These are phyloP conservation scores for Salmo trutta DNA, from an alignment of 2,797 vertebrate species.

Conservation along the genomic window DNA sequence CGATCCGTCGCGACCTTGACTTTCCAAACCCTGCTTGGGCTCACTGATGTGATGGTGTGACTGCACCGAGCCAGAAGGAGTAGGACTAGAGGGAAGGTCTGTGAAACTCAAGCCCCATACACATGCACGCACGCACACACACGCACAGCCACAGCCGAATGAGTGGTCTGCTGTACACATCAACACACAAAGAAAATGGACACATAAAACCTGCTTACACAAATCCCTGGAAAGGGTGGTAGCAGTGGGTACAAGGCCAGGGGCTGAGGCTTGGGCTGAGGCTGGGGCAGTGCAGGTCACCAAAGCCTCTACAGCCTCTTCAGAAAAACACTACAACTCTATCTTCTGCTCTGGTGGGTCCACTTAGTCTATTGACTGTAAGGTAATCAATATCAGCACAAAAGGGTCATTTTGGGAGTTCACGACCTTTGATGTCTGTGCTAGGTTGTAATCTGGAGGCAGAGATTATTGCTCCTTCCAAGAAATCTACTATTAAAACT, in stretches of 20 bases:
- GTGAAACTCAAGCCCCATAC: slow-evolving; percentile 40
- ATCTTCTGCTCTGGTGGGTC: slow-evolving; percentile 62
- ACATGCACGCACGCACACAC: slow-evolving; percentile 12
- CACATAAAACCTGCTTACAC: slow-evolving; percentile 46
- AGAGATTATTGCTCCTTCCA: background rate
- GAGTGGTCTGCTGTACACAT: slow-evolving; percentile 44
- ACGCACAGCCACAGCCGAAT: slow-evolving; percentile 52
- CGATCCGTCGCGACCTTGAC: slow-evolving; percentile 13
- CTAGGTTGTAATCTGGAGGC: background rate
- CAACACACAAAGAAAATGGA: slow-evolving; percentile 41
- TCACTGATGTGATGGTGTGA: slow-evolving; percentile 30
- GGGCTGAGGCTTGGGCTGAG: slow-evolving; percentile 50
- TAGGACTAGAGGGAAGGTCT: slow-evolving; percentile 16
- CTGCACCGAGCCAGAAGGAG: slow-evolving; percentile 34
- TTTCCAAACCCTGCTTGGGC: slow-evolving; percentile 44
- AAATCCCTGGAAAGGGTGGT: slow-evolving; percentile 18
- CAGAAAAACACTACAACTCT: slow-evolving; percentile 49
- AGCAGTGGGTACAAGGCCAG: slow-evolving; percentile 31
- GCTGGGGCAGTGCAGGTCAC: slow-evolving; percentile 46
- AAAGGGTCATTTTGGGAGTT: slow-evolving; percentile 66
- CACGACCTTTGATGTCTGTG: slow-evolving; percentile 60
- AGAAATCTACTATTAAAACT: background rate
- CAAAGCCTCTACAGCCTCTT: slow-evolving; percentile 12
- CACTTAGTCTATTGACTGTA: slow-evolving; percentile 53
- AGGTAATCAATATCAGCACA: slow-evolving; percentile 72